These are phyloP conservation scores for Sceloporus undulatus DNA, from an alignment of 2,113 vertebrate genomes.

Conservation along the genomic window DNA sequence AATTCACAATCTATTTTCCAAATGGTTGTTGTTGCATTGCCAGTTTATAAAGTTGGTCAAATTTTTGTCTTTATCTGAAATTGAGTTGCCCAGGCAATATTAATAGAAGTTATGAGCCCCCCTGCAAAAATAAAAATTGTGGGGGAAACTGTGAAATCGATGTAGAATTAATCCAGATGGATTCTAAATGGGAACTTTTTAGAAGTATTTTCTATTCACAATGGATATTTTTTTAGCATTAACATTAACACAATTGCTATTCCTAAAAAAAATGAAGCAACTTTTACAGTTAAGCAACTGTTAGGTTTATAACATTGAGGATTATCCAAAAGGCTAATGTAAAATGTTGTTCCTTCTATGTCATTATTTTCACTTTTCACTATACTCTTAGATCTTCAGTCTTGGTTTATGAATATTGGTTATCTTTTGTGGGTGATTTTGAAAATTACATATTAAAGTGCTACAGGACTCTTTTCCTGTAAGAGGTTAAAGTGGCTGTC, in stretches of 20 bases:
- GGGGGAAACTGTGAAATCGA: too few species aligned
- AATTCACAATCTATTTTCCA: constrained; percentile 71
- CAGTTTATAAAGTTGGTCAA: constrained; percentile 33
- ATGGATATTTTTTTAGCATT: background rate
- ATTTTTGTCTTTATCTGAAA: constrained; percentile 37
- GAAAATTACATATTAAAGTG: background rate
- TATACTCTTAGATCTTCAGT: background rate
- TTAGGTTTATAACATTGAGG: background rate
- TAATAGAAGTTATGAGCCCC: background rate
- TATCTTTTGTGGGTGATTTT: background rate
- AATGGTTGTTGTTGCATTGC: constrained; percentile 60
- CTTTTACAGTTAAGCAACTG: too few species aligned
- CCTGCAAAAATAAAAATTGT: too few species aligned
- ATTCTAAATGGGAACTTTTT: background rate
- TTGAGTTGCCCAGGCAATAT: constrained; percentile 31
- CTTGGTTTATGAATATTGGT: background rate
- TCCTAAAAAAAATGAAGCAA: too few species aligned
- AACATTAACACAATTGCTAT: too few species aligned
- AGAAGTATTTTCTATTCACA: background rate
- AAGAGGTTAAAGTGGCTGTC: background rate
- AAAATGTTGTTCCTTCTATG: background rate
- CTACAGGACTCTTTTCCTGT: background rate
- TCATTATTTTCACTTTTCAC: background rate
- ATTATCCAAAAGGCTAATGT: background rate
- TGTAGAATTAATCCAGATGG: background rate